These are phyloP conservation scores for Tichodroma muraria DNA, from an alignment of 2,113 vertebrate genomes.

Conservation along the genomic window DNA sequence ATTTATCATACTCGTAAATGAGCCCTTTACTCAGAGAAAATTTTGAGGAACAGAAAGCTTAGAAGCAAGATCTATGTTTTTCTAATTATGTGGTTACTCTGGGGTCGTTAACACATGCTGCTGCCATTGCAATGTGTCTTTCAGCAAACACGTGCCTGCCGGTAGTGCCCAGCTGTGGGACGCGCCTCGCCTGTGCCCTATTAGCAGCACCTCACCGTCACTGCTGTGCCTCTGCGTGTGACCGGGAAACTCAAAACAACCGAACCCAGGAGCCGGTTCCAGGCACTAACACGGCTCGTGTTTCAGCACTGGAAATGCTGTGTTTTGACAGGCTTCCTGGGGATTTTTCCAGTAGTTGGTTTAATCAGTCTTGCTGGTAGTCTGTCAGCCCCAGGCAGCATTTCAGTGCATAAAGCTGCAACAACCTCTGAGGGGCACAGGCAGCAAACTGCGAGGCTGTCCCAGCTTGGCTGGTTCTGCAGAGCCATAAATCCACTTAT, in stretches of 20 bases:
- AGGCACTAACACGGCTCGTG: not conserved
- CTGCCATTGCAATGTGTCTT: not conserved
- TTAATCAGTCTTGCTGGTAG: not conserved
- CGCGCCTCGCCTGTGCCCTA: not conserved
- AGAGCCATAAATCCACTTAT: not conserved
- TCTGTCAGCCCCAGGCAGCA: not conserved
- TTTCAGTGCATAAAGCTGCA: not conserved
- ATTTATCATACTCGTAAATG: not conserved
- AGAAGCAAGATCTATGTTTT: not conserved
- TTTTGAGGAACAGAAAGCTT: not conserved
- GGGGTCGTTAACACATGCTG: not conserved
- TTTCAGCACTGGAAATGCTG: not conserved
- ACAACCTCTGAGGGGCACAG: not conserved
- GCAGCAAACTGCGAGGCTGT: not conserved
- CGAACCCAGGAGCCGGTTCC: not conserved
- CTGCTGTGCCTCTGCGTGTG: not conserved
- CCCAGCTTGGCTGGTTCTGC: not conserved
- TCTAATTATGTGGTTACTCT: not conserved
- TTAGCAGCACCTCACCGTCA: rapidly evolving
- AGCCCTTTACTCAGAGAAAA: not conserved
- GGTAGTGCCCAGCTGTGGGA: not conserved
- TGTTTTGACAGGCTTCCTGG: conserved; percentile 5
- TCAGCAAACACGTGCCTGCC: not conserved
- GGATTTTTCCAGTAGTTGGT: not conserved
- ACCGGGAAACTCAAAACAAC: not conserved